phyloP scores from a whole-genome alignment of 2,113 vertebrate genomes.

The Sinocyclocheilus anshuiensis region DNA sequence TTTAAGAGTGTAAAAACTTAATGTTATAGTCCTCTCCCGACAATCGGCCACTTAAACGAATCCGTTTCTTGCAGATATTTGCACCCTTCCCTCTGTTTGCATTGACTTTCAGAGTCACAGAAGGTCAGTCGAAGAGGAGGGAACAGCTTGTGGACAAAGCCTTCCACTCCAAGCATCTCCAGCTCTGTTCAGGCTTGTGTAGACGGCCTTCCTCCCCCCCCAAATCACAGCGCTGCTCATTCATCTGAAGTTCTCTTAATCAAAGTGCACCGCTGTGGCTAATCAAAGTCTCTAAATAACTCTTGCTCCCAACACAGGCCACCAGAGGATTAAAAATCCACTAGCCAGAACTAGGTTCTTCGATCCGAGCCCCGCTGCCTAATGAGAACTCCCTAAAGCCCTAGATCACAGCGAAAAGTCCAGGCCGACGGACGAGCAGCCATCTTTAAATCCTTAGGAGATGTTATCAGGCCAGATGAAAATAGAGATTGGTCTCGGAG shows the following conservation, averaged over 20 bases:
- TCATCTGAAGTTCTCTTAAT: conserved; percentile 96
- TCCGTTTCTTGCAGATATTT: conserved; percentile 56
- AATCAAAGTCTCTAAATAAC: conserved; percentile 99
- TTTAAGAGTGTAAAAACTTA: too few species aligned
- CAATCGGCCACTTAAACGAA: conserved; percentile 52
- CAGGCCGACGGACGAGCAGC: conserved; percentile 66
- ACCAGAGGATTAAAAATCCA: conserved; percentile 99
- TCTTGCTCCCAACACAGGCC: conserved; percentile 90
- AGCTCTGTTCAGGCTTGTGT: conserved; percentile 50
- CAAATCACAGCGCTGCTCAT: conserved; percentile 62
- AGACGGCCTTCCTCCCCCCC: not conserved
- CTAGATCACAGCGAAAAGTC: conserved; percentile 88
- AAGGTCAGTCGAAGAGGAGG: conserved; percentile 76
- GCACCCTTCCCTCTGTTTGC: conserved; percentile 24
- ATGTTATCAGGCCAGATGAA: conserved; percentile 97
- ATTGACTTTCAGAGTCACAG: conserved; percentile 57
- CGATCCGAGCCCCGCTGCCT: conserved; percentile 86
- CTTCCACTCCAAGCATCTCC: conserved; percentile 67
- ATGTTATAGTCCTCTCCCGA: not conserved
- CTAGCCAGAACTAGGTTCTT: conserved; percentile 93
- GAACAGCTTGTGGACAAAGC: conserved; percentile 70
- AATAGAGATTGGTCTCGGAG: conserved; percentile 96
- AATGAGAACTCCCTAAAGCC: conserved; percentile 98
- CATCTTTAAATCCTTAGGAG: conserved; percentile 76
- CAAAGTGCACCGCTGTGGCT: conserved; percentile 89